These are phyloP conservation scores for Mesorhabditis sp. DNA, from an alignment of 2,888 invertebrate species.

Conservation along the genomic window DNA sequence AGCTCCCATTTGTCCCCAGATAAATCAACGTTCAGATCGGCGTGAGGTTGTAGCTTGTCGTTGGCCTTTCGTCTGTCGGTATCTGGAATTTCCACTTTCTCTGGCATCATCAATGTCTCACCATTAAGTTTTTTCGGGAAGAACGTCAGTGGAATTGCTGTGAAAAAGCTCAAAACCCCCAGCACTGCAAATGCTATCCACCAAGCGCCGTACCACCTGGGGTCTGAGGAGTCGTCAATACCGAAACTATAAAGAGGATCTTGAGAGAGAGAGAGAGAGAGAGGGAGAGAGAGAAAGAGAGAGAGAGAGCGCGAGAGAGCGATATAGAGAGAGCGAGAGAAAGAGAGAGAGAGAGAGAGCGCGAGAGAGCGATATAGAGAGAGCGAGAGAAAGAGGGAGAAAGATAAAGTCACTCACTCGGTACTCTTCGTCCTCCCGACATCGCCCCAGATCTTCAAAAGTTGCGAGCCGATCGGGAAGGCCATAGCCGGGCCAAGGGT, in stretches of 20 bases:
- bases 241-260: conserved; percentile 24
- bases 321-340: neutral
- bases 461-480: conserved; percentile 76
- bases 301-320: conserved; percentile 11
- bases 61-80: conserved; percentile 31
- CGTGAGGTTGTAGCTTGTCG: conserved; percentile 32
- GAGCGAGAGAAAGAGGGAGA: neutral
- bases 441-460: conserved; percentile 70
- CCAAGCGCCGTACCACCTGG: conserved; percentile 61
- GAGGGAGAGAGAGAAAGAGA: neutral
- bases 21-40: conserved; percentile 30
- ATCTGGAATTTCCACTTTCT: conserved; percentile 18
- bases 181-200: conserved; percentile 61
- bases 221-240: conserved; percentile 33
- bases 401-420: conserved; percentile 19
- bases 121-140: conserved; percentile 56
- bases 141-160: conserved; percentile 58
- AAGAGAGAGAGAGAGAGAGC: too few relatives aligned
- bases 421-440: conserved; percentile 25
- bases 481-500: conserved; percentile 79
- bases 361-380: neutral
- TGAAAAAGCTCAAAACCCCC: conserved; percentile 56
- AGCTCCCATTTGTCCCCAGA: conserved; percentile 34
- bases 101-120: conserved; percentile 7
- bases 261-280: neutral